phyloP scores from a whole-genome alignment of 2,888 invertebrate species.

The Scaptomyza caliginosa region DNA sequence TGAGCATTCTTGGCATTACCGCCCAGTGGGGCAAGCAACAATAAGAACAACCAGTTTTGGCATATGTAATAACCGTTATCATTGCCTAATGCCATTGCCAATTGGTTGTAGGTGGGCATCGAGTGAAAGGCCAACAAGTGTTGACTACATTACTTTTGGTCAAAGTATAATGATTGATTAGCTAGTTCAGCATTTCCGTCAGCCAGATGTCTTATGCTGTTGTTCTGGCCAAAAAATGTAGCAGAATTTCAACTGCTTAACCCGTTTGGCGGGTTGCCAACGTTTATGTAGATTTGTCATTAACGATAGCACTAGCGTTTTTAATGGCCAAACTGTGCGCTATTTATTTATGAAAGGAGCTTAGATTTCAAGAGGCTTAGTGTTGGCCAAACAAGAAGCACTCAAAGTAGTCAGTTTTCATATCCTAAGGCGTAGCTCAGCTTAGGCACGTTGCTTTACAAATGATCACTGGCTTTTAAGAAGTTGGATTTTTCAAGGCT shows the following conservation, averaged over 20 bases:
- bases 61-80: slow-evolving; percentile 74
- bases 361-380: slow-evolving; percentile 17
- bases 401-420: slow-evolving; percentile 10
- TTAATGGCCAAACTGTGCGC: slow-evolving; percentile 60
- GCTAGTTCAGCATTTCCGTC: slow-evolving; percentile 50
- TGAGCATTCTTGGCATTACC: slow-evolving; percentile 60
- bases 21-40: slow-evolving; percentile 54
- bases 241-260: slow-evolving; percentile 33
- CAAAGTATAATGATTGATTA: slow-evolving; percentile 54
- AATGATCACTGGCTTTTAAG: slow-evolving; percentile 19
- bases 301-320: slow-evolving; percentile 49
- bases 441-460: slow-evolving; percentile 3
- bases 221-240: slow-evolving; percentile 25
- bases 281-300: slow-evolving; percentile 66
- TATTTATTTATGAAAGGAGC: slow-evolving; percentile 61
- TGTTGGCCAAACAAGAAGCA: slow-evolving; percentile 19
- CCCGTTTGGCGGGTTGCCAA: slow-evolving; percentile 63
- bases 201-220: slow-evolving; percentile 23
- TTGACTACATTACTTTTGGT: slow-evolving; percentile 36
- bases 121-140: slow-evolving; percentile 56
- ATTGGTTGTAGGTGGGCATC: slow-evolving; percentile 54
- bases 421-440: slow-evolving; percentile 18
- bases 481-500: slow-evolving; percentile 4
- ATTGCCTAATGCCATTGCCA: slow-evolving; percentile 5
- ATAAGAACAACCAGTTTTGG: slow-evolving; percentile 61